phyloP scores from a whole-genome alignment of 2,113 vertebrate genomes.

The Rhynchopsitta pachyrhyncha region DNA sequence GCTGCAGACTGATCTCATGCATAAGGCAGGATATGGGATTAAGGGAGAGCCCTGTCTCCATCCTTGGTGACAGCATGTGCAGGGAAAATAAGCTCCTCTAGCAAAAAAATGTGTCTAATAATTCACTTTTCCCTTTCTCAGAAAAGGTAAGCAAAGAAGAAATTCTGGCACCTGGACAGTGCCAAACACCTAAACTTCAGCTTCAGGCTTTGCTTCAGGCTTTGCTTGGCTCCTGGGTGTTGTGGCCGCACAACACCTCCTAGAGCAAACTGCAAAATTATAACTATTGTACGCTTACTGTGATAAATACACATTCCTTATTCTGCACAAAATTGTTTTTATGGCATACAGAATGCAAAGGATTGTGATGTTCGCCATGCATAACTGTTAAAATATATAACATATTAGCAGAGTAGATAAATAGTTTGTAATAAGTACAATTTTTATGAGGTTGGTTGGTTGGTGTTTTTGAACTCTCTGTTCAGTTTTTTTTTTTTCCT shows the following conservation, averaged over 20 bases:
- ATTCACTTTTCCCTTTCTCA: background rate
- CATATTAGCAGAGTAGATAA: background rate
- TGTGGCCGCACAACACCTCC: rapidly evolving
- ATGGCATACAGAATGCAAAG: background rate
- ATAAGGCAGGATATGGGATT: too few relatives aligned
- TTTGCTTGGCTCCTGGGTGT: background rate
- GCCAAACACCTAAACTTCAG: background rate
- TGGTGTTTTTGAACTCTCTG: background rate
- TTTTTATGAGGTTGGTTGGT: background rate
- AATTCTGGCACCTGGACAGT: background rate
- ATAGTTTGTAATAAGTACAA: background rate
- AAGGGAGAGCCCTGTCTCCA: background rate
- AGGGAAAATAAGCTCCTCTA: background rate
- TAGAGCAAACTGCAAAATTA: background rate
- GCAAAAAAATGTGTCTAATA: rapidly evolving
- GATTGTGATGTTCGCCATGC: background rate
- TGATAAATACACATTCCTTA: background rate
- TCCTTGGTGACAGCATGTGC: background rate
- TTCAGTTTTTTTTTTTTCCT: background rate
- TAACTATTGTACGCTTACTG: background rate
- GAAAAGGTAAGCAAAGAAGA: background rate
- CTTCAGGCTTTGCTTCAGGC: background rate
- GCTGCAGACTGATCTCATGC: background rate
- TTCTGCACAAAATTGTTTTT: background rate
- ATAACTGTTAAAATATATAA: background rate